Base-by-base conservation (phyloP, 2,888 invertebrate species). In the Hyles lineata region DNA sequence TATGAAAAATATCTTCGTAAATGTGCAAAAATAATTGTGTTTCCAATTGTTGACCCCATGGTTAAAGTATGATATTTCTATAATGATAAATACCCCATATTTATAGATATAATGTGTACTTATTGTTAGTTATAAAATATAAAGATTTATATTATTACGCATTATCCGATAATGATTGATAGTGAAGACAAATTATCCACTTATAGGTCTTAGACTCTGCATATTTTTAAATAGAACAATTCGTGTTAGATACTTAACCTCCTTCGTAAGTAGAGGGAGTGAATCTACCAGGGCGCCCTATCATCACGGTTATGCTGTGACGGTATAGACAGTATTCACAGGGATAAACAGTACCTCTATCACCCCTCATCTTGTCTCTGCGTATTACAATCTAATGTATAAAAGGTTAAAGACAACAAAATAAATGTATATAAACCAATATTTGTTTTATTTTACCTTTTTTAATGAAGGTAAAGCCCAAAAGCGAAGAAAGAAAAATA, bases 341-440 rank as follows among this genome's bases (percentile, higher is more conserved):
- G 50, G 50, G 67, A 43, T 23, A 23, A 50, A 23, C 43, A 50
- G 17, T 23, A 50, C 23, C 67, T 50, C 43, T 17, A 43, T 23
- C 50, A 50, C 43, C 67, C 23, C 43, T 35, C 67, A 17, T 67
- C 23, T 67, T 50, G 43, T 67, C 67, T 67, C 67, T 67, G 67
- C 23, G 23, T 67, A 55, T 55, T 55, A 23, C 23, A 63, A 35
- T 67, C 7, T 35, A 43, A 67, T 67, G 67, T 67, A 67, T 67
- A 67, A 67, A 62, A 50, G 50, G 67, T 67, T 67, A 67, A 67
- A 67, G 67, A 67, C 67, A 43, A 67, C 67, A 67, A 67, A 67
- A 67, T 67, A 67, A 67, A 67, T 67, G 67, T 67, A 67, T 67
- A 67, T 67, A 67, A 67, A 67, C 67, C 67, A 67, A 4, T 23